Evolutionary conservation across 2,888 invertebrate species (phyloP), one percentile per base, ranked within the genome.

Genomic region (Nephrotoma flavescens): DNA sequence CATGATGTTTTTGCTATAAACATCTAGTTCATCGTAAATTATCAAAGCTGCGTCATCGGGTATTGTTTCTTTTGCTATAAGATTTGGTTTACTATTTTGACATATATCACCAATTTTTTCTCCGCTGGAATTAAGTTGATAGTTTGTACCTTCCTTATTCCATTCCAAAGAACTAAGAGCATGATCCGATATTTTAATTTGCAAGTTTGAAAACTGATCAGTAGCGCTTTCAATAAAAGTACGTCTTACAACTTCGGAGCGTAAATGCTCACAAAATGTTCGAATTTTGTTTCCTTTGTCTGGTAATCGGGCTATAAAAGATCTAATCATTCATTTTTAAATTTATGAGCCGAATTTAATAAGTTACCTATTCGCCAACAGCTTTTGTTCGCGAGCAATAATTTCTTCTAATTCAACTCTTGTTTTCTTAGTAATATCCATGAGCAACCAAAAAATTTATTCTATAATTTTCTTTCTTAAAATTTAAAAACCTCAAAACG

Each of bases 291-390:
- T 42, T 42, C 87, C 87, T 83, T 87, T 87, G 42, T 87, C 87
- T 19, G 87, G 87, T 31, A 87, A 45, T 12, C 83, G 71, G 12
- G 15, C 3, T 31, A 86, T 41, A 41, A 86, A 71, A 31, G 42
- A 41, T 86, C 86, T 87, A 45, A 44, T 19, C 5, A 44, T 85
- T 42, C 3, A 41, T 41, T 41, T 41, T 83, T n/a, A 84, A 7
- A 41, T 83, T 41, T 9, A 6, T 12, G 6, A 11, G 41, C 2
- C n/a, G 2, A n/a, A 15, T 52, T 9, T 9, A 71, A 71, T 71
- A 2, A 88, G 90, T 89, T 89, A 91, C 91, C 89, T 92, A 87
- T 89, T 90, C 0, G 88, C 87, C 45, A 91, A 88, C 0, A 91
- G 88, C n/a, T 91, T 89, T 3, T 87, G 88, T 88, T 91, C 90